Evolutionary conservation across 2,888 invertebrate genomes (phyloP).

Genomic region (Myopa tessellatipennis): DNA sequence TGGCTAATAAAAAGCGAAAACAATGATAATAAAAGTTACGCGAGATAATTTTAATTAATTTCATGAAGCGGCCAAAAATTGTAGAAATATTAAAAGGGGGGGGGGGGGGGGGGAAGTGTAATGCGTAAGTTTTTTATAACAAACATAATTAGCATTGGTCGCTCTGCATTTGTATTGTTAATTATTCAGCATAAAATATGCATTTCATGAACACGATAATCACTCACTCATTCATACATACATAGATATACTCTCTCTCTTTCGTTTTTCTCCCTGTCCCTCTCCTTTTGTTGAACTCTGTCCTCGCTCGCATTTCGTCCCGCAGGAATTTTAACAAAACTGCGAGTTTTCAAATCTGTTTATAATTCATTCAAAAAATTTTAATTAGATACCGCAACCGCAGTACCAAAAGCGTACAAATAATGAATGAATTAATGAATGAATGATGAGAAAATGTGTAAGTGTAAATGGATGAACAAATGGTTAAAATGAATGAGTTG

Average conservation of each 20-base stretch:
- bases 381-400: constrained; percentile 33
- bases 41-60: background rate
- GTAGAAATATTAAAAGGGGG: background rate
- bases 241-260: background rate
- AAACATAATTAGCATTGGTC: background rate
- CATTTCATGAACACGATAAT: background rate
- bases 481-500: too few relatives aligned
- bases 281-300: background rate
- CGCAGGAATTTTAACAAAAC: constrained; percentile 26
- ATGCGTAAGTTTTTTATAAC: background rate
- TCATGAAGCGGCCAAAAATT: background rate
- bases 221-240: background rate
- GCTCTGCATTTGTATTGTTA: constrained; percentile 2
- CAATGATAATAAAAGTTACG: background rate
- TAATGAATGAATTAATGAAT: constrained; percentile 11
- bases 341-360: constrained; percentile 29
- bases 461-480: too few relatives aligned
- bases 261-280: background rate
- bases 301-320: background rate
- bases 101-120: background rate
- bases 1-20: too few relatives aligned
- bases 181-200: background rate
- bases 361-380: constrained; percentile 37
- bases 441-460: too few relatives aligned
- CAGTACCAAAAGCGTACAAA: constrained; percentile 20